These are phyloP conservation scores for Seira ritae DNA, from an alignment of 2,888 invertebrate genomes.

Conservation along the genomic window DNA sequence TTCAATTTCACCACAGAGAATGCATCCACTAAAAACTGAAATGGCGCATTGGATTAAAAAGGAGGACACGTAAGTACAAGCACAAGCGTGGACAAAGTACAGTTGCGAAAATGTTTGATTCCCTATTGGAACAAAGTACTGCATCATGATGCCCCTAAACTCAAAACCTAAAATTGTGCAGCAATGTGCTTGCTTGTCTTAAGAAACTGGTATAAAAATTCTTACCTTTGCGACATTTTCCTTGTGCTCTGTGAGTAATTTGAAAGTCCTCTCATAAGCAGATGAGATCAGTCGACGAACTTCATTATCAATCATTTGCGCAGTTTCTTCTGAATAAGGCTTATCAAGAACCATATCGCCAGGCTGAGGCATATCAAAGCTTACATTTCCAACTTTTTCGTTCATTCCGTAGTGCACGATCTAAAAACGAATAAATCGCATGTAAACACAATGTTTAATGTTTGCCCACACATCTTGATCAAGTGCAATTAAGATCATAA, in stretches of 20 bases:
- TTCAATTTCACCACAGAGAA: background rate
- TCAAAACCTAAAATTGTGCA: background rate
- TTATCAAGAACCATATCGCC: constrained; percentile 96
- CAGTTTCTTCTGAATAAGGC: constrained; percentile 98
- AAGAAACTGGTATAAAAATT: background rate
- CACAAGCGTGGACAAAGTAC: background rate
- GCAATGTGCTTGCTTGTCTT: background rate
- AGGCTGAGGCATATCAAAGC: constrained; percentile 94
- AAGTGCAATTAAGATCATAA: background rate
- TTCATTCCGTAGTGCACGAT: constrained; percentile 99
- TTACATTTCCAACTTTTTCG: constrained; percentile 95
- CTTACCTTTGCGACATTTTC: constrained; percentile 87
- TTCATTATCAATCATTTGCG: constrained; percentile 96
- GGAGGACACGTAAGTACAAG: background rate
- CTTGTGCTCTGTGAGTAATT: constrained; percentile 87
- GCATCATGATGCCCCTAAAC: too few species aligned
- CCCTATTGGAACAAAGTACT: too few species aligned
- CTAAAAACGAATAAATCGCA: constrained; percentile 75
- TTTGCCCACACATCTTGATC: background rate
- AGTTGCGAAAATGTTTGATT: too few species aligned
- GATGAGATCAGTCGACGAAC: constrained; percentile 85
- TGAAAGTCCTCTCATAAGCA: constrained; percentile 89
- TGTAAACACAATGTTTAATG: too few species aligned
- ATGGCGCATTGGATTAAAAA: too few species aligned
- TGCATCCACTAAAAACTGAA: too few species aligned